A percentile compares a stretch with the other conserved stretches of the same genome.
Evolutionary conservation across 23 tunicate species (phyloP).

Genomic region (Aplidium turbinatum): DNA sequence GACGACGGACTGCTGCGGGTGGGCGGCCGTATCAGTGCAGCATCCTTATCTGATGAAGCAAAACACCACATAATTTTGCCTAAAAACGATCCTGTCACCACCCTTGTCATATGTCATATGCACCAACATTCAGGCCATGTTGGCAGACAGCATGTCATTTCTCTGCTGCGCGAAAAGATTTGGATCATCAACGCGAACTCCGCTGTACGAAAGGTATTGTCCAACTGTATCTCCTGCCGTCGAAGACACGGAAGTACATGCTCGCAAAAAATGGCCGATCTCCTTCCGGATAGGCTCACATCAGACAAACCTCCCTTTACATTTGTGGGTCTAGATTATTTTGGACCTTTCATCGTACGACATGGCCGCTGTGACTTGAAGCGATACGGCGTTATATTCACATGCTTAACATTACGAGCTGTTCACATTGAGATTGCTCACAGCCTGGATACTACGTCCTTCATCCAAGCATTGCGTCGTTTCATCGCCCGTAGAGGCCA

Average conservation of each 20-base stretch:
- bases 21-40: neutral
- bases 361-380: conserved; percentile 29
- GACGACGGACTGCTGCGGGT: neutral
- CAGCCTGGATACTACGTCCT: conserved; percentile 35
- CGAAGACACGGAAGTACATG: conserved; percentile 10
- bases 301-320: conserved; percentile 34
- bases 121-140: neutral
- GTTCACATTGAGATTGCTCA: conserved; percentile 43
- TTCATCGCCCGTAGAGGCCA: conserved; percentile 50
- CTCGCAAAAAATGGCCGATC: conserved; percentile 28
- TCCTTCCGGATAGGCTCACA: conserved; percentile 23
- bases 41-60: neutral
- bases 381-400: conserved; percentile 37
- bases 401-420: conserved; percentile 32
- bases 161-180: neutral
- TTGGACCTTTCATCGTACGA: conserved; percentile 29
- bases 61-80: conserved; percentile 15
- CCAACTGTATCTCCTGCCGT: conserved; percentile 28
- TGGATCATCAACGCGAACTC: conserved; percentile 1
- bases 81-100: neutral
- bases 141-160: neutral
- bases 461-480: conserved; percentile 35
- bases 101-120: neutral
- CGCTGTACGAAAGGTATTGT: conserved; percentile 2
- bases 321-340: conserved; percentile 37